These are phyloP conservation scores for Euphonia xanthogaster DNA, from an alignment of 2,797 vertebrate species.

Conservation along the genomic window DNA sequence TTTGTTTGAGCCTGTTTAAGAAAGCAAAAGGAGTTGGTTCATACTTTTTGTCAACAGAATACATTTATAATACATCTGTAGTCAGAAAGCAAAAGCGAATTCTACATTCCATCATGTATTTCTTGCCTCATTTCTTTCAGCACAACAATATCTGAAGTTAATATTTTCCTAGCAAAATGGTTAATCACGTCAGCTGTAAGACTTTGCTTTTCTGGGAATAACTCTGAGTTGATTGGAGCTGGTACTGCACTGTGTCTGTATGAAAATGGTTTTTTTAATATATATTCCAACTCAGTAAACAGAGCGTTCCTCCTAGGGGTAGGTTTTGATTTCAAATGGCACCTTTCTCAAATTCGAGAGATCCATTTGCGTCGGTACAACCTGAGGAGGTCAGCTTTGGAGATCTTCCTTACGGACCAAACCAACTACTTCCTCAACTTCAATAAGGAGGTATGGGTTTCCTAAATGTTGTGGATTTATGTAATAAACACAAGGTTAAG, in stretches of 20 bases:
- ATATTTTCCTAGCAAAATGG: neutral
- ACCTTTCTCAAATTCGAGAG: constrained; percentile 91
- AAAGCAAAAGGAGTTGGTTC: neutral
- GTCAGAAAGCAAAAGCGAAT: neutral
- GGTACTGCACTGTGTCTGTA: neutral
- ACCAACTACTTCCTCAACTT: constrained; percentile 98
- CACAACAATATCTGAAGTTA: neutral
- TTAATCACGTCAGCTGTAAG: neutral
- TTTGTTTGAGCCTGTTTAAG: neutral
- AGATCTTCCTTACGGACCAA: constrained; percentile 97
- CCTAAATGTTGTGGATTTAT: neutral
- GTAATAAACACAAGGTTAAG: neutral
- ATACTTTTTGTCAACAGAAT: neutral
- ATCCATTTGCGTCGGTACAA: constrained; percentile 94
- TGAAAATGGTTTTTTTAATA: neutral
- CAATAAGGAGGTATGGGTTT: constrained; percentile 87
- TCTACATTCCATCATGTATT: neutral
- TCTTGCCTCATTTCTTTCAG: neutral
- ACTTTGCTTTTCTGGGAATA: neutral
- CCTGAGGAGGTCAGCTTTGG: constrained; percentile 91
- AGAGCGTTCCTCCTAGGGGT: constrained; percentile 75
- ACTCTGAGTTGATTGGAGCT: neutral
- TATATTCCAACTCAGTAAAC: neutral
- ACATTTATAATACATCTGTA: neutral
- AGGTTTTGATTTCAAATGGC: constrained; percentile 97